Evolutionary conservation across 2,113 vertebrate species (phyloP).

Genomic region (Chaetodon trifascialis): DNA sequence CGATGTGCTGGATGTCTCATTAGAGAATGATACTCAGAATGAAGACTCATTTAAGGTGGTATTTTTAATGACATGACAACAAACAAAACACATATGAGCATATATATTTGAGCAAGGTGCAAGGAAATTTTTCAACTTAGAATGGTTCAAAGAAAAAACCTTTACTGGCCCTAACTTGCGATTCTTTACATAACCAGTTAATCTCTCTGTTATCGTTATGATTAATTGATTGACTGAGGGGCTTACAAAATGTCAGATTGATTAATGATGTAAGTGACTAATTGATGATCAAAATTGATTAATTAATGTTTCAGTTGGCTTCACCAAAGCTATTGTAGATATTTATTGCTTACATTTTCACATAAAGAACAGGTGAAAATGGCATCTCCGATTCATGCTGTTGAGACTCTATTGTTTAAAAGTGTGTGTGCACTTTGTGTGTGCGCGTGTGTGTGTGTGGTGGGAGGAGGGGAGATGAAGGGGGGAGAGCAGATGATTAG

Average conservation of each 20-base stretch:
- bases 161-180: too few relatives aligned
- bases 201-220: too few relatives aligned
- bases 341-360: conserved; percentile 8
- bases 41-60: not conserved
- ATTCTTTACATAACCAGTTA: too few relatives aligned
- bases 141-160: too few relatives aligned
- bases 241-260: not conserved
- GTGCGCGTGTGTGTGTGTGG: conserved; percentile 3
- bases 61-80: not conserved
- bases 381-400: conserved; percentile 4
- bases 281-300: not conserved
- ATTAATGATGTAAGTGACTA: not conserved
- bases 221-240: too few relatives aligned
- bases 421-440: conserved; percentile 22
- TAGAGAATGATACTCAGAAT: not conserved
- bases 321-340: not conserved
- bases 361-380: not conserved
- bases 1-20: not conserved
- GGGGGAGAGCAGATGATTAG: conserved; percentile 62
- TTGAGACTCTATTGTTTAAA: conserved; percentile 34
- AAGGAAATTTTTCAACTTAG: too few relatives aligned
- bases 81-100: too few relatives aligned
- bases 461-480: conserved; percentile 26
- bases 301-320: not conserved
- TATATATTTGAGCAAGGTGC: too few relatives aligned